These are phyloP conservation scores for Gobionotothen gibberifrons DNA, from an alignment of 2,797 vertebrate genomes.

Conservation along the genomic window DNA sequence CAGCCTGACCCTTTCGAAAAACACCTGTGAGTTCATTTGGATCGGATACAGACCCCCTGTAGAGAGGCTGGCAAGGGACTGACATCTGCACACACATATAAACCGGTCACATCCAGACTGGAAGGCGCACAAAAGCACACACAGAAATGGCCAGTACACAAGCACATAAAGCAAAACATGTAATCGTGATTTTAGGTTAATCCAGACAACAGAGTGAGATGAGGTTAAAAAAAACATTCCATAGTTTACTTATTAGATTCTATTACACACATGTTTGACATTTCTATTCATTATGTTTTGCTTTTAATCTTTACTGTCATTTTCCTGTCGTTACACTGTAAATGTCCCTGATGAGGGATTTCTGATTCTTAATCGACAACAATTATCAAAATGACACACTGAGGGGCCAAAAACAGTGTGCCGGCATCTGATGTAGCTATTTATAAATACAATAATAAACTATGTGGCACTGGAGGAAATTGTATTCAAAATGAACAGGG, in stretches of 20 bases:
- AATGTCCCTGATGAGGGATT: too few relatives aligned
- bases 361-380: not conserved
- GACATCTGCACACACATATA: conserved; percentile 39
- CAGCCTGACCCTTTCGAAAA: conserved; percentile 43
- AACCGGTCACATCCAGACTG: not conserved
- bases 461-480: not conserved
- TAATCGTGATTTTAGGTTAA: not conserved
- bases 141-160: not conserved
- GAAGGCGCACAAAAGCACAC: not conserved
- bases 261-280: too few relatives aligned
- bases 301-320: too few relatives aligned
- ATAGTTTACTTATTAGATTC: too few relatives aligned
- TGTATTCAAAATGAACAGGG: not conserved
- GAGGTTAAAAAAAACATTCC: too few relatives aligned
- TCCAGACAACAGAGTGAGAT: not conserved
- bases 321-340: too few relatives aligned
- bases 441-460: conserved; percentile 16
- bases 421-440: conserved; percentile 8
- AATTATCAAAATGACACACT: conserved; percentile 10
- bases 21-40: conserved; percentile 62
- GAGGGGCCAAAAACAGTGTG: not conserved
- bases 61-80: conserved; percentile 25
- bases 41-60: conserved; percentile 62
- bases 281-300: too few relatives aligned
- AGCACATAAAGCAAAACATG: not conserved